phyloP scores from a whole-genome alignment of 2,113 vertebrate species.

The Upupa epops region DNA sequence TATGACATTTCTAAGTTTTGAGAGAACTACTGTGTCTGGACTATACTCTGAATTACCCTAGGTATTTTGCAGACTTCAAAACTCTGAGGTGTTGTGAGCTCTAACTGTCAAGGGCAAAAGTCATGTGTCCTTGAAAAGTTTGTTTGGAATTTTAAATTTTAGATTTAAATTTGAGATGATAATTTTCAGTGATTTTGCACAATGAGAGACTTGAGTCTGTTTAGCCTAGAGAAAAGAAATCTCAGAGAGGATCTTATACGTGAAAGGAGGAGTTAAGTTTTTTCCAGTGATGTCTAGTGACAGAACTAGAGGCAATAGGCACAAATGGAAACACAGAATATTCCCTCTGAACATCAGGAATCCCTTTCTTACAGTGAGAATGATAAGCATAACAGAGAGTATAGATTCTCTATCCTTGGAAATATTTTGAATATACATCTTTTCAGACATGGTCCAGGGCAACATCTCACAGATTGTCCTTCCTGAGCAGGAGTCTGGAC shows the following conservation, averaged over 20 bases:
- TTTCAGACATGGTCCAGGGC: neutral
- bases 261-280: neutral
- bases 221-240: neutral
- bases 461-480: neutral
- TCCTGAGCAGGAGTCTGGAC: neutral
- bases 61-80: neutral
- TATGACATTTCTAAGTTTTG: neutral
- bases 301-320: neutral
- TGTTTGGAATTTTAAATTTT: neutral
- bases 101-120: neutral
- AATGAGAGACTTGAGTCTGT: neutral
- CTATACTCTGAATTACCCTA: neutral
- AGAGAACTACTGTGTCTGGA: neutral
- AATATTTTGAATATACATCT: neutral
- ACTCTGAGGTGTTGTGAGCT: neutral
- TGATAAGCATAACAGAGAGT: neutral
- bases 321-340: neutral
- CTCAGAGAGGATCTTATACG: neutral
- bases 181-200: neutral
- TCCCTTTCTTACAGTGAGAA: neutral
- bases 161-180: neutral
- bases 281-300: neutral
- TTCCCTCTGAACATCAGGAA: neutral
- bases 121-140: neutral
- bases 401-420: neutral